phyloP scores from a whole-genome alignment of 1,140 invertebrate genomes.

The Zaprionus ghesquierei region DNA sequence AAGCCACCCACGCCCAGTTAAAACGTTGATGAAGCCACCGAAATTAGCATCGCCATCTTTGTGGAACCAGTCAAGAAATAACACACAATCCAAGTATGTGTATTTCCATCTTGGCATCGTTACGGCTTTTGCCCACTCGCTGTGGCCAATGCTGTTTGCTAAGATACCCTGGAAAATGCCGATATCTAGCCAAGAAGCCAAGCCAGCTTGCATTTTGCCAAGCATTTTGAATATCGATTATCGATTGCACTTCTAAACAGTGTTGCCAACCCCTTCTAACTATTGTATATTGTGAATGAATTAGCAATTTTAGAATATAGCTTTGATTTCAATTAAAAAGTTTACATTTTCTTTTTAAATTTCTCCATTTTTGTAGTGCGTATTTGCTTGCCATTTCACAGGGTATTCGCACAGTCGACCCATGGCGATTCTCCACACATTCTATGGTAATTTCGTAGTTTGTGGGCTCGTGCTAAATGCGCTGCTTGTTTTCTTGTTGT shows the following conservation, averaged over 20 bases:
- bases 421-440: not conserved
- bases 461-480: not conserved
- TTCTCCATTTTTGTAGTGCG: too few species aligned
- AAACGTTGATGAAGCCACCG: not conserved
- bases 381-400: not conserved
- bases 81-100: not conserved
- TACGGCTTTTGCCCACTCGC: not conserved
- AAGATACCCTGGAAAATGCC: not conserved
- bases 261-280: too few species aligned
- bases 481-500: not conserved
- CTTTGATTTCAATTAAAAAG: too few species aligned
- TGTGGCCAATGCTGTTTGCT: not conserved
- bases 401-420: not conserved
- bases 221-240: too few species aligned
- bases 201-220: not conserved
- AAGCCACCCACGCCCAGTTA: not conserved
- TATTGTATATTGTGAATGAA: too few species aligned
- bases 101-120: not conserved
- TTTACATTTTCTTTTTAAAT: too few species aligned
- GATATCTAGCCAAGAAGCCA: not conserved
- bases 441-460: not conserved
- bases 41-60: not conserved
- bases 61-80: not conserved
- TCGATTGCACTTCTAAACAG: too few species aligned
- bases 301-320: too few species aligned